phyloP scores from a whole-genome alignment of 2,888 invertebrate genomes.

The Pandemis heparana region DNA sequence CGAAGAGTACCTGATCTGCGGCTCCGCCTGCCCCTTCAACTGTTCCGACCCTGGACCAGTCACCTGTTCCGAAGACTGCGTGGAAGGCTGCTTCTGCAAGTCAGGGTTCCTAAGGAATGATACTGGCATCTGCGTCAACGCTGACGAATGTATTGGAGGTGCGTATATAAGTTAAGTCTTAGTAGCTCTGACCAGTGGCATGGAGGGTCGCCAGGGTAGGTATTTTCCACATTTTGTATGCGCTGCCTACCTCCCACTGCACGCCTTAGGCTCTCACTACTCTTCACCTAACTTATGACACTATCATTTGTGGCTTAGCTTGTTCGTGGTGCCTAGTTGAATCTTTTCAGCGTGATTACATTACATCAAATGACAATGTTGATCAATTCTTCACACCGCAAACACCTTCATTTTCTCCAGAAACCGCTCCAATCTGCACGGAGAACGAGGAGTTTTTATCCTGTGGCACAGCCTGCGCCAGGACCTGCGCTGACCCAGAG shows the following conservation, averaged over 20 bases:
- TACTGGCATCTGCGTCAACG: constrained; percentile 71
- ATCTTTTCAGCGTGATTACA: too few species aligned
- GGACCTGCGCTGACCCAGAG: constrained; percentile 70
- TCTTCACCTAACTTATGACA: too few species aligned
- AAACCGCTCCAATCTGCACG: constrained; percentile 58
- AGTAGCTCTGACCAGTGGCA: too few species aligned
- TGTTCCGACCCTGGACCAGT: constrained; percentile 67
- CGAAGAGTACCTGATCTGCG: constrained; percentile 76
- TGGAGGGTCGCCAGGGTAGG: too few species aligned
- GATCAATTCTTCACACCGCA: background rate
- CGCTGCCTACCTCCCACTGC: too few species aligned
- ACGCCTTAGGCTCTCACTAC: too few species aligned
- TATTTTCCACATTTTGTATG: too few species aligned
- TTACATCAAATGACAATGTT: too few species aligned
- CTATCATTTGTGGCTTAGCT: too few species aligned
- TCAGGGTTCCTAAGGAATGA: constrained; percentile 70
- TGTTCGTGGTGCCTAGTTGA: too few species aligned
- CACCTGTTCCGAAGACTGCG: constrained; percentile 66
- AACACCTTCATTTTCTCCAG: constrained; percentile 45
- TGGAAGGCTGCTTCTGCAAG: constrained; percentile 78
- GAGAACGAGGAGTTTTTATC: constrained; percentile 73
- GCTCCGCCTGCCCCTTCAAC: constrained; percentile 73
- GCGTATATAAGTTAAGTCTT: constrained; percentile 31
- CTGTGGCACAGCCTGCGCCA: constrained; percentile 71
- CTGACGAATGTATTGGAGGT: constrained; percentile 68